Evolutionary conservation across 2,113 vertebrate species (phyloP).

Genomic region (Promerops cafer): DNA sequence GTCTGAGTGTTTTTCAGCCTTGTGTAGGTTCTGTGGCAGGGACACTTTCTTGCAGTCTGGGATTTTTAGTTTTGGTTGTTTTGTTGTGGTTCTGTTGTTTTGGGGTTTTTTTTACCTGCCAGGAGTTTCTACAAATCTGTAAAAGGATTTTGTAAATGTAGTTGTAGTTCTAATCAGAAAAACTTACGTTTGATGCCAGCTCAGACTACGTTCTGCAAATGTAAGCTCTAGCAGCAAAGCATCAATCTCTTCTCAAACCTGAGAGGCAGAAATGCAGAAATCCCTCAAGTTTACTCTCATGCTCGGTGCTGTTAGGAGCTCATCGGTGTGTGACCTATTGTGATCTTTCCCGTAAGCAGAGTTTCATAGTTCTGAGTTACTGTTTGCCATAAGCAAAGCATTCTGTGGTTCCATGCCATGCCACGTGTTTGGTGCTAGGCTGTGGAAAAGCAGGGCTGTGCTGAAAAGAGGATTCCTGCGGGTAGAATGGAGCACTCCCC

Average conservation of each 20-base stretch:
- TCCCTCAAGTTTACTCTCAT: neutral
- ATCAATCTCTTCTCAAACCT: neutral
- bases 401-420: neutral
- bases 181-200: rapidly evolving
- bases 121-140: neutral
- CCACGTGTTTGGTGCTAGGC: neutral
- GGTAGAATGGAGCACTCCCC: rapidly evolving
- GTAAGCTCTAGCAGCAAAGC: neutral
- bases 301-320: neutral
- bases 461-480: neutral
- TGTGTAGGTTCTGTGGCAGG: neutral
- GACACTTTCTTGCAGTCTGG: neutral
- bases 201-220: rapidly evolving
- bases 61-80: neutral
- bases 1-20: neutral
- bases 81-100: too few species aligned
- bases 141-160: neutral
- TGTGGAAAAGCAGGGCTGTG: neutral
- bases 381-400: neutral
- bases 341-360: neutral
- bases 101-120: too few species aligned
- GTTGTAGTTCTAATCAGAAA: neutral
- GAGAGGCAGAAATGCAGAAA: neutral
- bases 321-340: neutral
- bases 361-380: neutral